phyloP scores from a whole-genome alignment of 2,113 vertebrate species.

The Antechinus stuartii region DNA sequence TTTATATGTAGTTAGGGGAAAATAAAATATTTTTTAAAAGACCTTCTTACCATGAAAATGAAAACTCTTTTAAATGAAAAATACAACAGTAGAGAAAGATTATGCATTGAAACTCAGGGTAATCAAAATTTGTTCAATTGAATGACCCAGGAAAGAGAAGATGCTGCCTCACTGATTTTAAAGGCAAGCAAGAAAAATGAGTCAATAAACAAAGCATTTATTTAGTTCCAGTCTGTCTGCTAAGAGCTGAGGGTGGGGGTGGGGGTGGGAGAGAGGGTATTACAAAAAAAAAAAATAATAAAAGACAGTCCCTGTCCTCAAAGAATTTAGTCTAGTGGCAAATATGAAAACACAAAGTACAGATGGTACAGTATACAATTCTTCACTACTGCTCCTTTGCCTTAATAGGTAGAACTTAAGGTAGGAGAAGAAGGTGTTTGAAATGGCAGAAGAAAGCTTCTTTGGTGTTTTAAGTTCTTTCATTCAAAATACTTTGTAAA shows the following conservation, averaged over 20 bases:
- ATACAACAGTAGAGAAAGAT: not conserved
- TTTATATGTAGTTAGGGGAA: not conserved
- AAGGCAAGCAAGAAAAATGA: not conserved
- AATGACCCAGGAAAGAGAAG: not conserved
- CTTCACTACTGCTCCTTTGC: fast-evolving
- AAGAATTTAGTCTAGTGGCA: not conserved
- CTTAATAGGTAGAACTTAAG: not conserved
- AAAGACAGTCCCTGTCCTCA: not conserved
- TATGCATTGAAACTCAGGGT: not conserved
- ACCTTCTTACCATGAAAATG: not conserved
- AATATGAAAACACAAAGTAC: not conserved
- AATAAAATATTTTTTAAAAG: not conserved
- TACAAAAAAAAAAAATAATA: not conserved
- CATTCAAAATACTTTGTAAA: not conserved
- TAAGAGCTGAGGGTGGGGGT: not conserved
- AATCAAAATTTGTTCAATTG: not conserved
- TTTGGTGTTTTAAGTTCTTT: not conserved
- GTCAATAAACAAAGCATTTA: not conserved
- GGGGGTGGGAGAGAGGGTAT: too few relatives aligned
- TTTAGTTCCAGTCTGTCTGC: not conserved
- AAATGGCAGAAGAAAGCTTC: too few relatives aligned
- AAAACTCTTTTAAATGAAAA: not conserved
- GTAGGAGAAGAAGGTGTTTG: not conserved
- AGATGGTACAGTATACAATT: not conserved
- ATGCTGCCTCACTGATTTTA: not conserved